Evolutionary conservation across 1,140 invertebrate genomes (phyloP), one percentile per base, ranked within the genome.

Genomic region (Rhyzopertha dominica): DNA sequence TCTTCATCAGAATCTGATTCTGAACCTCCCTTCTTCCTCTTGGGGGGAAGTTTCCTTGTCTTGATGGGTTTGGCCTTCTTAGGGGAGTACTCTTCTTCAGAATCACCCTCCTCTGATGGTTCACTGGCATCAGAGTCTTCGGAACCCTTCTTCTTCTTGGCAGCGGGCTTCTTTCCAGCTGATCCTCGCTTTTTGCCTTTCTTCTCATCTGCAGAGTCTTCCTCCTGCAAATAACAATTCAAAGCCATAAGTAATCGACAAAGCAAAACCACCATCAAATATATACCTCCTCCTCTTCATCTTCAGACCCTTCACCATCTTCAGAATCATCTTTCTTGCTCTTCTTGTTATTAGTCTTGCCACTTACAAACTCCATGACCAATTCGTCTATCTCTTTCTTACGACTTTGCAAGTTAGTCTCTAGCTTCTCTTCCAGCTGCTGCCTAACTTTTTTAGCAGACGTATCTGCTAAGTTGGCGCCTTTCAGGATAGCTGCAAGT

Each of bases 361-460:
- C 74, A 58, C 80, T 74, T 26, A 84, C 69, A 53, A 74, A 79
- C 46, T 84, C 83, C 84, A 91, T 87, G 0, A 92, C 85, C 25
- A 92, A 68, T 51, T 81, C 78, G 56, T 92, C 88, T 18, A 92
- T 83, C 63, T 90, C 79, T 64, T 90, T 87, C 69, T 87, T 90
- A 56, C 85, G 84, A 34, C 63, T 72, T 17, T 77, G 70, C 9
- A 95, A 71, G 55, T 92, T 87, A 43, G 80, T 73, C 26, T 82
- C 82, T 8, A 92, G 72, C 61, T 87, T 85, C 47, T 85, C 78
- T 67, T 95, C 89, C 43, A 95, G 72, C 61, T 87, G 81, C 67
- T 86, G 81, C 19, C 90, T 80, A n/a, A 95, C 87, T 69, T 91
- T 90, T 59, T 94, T 95, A 1, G 88, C 84, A 8, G 90, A 90